A percentile compares a stretch with the other conserved stretches of the same genome.
Conservation (phyloP, 2,888 invertebrate species). For the Bugula neritina region DNA sequence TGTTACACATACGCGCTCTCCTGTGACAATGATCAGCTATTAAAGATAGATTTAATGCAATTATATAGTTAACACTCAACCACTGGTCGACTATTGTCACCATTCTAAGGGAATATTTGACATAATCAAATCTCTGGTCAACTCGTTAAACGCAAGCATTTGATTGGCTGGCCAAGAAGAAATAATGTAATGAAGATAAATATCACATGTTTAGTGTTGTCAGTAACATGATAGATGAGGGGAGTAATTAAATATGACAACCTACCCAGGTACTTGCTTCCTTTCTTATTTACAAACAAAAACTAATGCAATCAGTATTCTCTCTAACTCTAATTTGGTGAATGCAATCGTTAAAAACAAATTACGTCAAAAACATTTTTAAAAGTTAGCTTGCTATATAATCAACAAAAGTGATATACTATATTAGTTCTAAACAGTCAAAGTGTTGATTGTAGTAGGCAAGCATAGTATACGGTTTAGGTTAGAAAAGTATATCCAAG, state of each 20-base stretch:
- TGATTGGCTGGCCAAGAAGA: constrained; percentile 1
- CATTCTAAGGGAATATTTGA: not conserved
- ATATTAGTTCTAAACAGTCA: no score
- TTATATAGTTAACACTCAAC: not conserved
- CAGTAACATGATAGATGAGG: not conserved
- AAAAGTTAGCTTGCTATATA: no score
- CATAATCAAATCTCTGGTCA: not conserved
- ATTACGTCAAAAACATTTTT: no score
- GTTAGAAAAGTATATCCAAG: no score
- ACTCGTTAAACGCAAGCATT: not conserved
- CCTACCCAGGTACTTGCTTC: no score
- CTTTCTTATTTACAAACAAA: no score
- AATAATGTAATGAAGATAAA: not conserved
- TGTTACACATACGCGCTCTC: not conserved
- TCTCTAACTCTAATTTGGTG: no score
- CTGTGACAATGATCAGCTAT: not conserved
- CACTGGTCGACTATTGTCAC: constrained; percentile 6
- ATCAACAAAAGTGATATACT: no score
- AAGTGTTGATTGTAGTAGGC: no score
- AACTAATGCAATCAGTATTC: no score
- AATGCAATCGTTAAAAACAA: no score
- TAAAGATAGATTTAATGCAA: not conserved
- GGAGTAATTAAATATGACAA: not conserved
- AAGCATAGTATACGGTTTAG: no score
- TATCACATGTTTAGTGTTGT: not conserved